Percentiles rank a stretch among this genome's conserved stretches.
Conservation (phyloP, 2,888 invertebrate species). For the Apodemia zela region DNA sequence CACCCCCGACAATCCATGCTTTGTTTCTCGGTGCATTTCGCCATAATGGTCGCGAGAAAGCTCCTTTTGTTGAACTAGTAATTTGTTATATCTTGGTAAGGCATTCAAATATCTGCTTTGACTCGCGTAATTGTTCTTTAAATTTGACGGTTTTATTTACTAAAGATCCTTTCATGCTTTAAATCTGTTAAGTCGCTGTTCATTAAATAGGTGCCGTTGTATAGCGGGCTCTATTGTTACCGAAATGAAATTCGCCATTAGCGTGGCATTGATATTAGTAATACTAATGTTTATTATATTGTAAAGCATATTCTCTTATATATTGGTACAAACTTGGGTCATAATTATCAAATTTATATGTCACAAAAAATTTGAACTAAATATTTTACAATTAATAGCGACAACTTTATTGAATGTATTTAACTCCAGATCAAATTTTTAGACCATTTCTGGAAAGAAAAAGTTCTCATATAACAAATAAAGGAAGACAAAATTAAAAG, state of each 20-base stretch:
- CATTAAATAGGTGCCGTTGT: slow-evolving; percentile 41
- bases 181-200: slow-evolving; percentile 65
- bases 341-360: too few relatives aligned
- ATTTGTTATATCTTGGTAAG: slow-evolving; percentile 75
- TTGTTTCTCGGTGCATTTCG: slow-evolving; percentile 55
- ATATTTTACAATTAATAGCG: too few relatives aligned
- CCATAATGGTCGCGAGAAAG: slow-evolving; percentile 76
- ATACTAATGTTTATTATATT: slow-evolving; percentile 32
- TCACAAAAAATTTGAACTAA: too few relatives aligned
- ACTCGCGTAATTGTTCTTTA: slow-evolving; percentile 77
- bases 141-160: slow-evolving; percentile 70
- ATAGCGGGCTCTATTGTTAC: slow-evolving; percentile 57
- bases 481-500: too few relatives aligned
- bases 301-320: slow-evolving; percentile 14
- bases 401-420: too few relatives aligned
- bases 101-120: slow-evolving; percentile 73
- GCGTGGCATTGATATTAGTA: slow-evolving; percentile 36
- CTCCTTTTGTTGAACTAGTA: slow-evolving; percentile 75
- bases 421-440: too few relatives aligned
- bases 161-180: slow-evolving; percentile 73
- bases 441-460: too few relatives aligned
- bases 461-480: too few relatives aligned
- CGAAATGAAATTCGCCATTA: slow-evolving; percentile 52
- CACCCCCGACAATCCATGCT: slow-evolving; percentile 45
- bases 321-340: background rate